phyloP scores from a whole-genome alignment of 2,797 vertebrate species.

The Discoglossus pictus region DNA sequence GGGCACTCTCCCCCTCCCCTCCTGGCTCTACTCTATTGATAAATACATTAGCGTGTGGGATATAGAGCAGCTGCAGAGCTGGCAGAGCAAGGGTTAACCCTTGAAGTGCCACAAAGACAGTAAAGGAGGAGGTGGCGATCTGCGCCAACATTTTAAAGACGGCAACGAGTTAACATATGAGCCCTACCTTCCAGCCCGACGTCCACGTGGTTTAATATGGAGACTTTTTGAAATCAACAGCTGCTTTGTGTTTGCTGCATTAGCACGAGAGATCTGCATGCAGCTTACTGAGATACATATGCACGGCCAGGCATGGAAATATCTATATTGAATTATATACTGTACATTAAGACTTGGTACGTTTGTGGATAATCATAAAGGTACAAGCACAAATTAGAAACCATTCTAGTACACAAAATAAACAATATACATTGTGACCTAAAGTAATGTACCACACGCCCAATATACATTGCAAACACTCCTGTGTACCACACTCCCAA shows the following conservation, averaged over 20 bases:
- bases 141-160: not conserved
- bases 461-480: not conserved
- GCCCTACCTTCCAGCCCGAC: conserved; percentile 44
- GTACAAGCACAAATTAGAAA: no score
- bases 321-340: no score
- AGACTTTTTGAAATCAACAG: conserved; percentile 49
- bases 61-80: conserved; percentile 35
- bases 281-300: not conserved
- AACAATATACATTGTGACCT: no score
- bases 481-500: no score
- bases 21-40: conserved; percentile 30
- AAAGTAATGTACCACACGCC: no score
- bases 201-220: conserved; percentile 48
- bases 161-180: conserved; percentile 29
- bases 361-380: no score
- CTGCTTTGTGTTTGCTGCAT: conserved; percentile 52
- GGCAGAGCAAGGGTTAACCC: conserved; percentile 34
- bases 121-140: not conserved
- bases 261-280: conserved; percentile 33
- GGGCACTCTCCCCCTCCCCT: conserved; percentile 7
- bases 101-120: conserved; percentile 1
- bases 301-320: no score
- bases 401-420: no score
- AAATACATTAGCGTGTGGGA: conserved; percentile 47
- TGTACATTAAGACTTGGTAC: no score